A percentile compares a stretch with the other conserved stretches of the same genome.
Conservation (phyloP, 2,888 invertebrate species). For the Rhamnusium bicolor region DNA sequence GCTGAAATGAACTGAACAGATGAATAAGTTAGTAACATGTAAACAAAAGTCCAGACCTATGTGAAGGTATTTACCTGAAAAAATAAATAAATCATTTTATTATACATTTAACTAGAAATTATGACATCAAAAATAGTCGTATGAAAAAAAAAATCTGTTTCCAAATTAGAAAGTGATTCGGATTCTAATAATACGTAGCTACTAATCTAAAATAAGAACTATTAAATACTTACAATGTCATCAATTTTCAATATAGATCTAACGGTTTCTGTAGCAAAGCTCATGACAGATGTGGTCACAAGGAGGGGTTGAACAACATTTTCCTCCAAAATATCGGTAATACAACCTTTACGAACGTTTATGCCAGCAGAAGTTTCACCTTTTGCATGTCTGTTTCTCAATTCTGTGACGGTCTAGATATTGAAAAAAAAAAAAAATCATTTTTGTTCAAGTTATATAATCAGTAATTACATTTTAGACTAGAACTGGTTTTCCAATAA, state of each 20-base stretch:
- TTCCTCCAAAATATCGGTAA: slow-evolving; percentile 97
- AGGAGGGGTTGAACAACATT: slow-evolving; percentile 98
- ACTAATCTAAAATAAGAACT: background rate
- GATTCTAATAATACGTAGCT: too few relatives aligned
- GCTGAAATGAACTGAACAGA: slow-evolving; percentile 22
- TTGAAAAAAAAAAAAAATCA: too few relatives aligned
- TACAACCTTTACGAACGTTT: slow-evolving; percentile 96
- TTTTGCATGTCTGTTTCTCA: slow-evolving; percentile 93
- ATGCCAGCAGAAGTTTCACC: slow-evolving; percentile 92
- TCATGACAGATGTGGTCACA: slow-evolving; percentile 94
- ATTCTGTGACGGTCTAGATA: slow-evolving; percentile 92
- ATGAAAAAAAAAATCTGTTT: too few relatives aligned
- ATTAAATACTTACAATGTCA: slow-evolving; percentile 87
- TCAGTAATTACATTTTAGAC: too few relatives aligned
- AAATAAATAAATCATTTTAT: slow-evolving; percentile 47
- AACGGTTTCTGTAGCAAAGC: slow-evolving; percentile 96
- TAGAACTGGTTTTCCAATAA: too few relatives aligned
- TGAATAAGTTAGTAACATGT: slow-evolving; percentile 21
- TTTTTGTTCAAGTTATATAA: too few relatives aligned
- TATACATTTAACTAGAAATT: slow-evolving; percentile 33
- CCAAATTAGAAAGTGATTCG: too few relatives aligned
- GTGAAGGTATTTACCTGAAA: slow-evolving; percentile 75
- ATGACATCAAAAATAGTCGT: too few relatives aligned
- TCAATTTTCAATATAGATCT: slow-evolving; percentile 99
- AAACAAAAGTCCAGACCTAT: slow-evolving; percentile 60